Evolutionary conservation across 2,888 invertebrate genomes (phyloP).

Genomic region (Lepetodrilus schrolli): DNA sequence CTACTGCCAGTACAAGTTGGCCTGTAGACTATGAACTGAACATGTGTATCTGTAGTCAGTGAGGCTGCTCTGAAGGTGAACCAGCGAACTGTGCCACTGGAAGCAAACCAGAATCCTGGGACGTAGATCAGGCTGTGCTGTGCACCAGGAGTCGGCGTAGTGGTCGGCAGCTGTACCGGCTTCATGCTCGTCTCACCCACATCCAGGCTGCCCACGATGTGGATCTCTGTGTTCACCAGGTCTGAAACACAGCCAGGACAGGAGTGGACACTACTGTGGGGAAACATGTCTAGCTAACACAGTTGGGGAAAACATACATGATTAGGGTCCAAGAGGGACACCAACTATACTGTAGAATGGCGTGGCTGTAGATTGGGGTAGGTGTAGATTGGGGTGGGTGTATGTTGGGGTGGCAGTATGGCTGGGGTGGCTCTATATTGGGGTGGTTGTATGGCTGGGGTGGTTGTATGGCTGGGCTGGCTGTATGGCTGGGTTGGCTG

Average conservation of each 20-base stretch:
- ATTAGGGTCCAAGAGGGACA: too few species aligned
- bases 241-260: conserved; percentile 29
- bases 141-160: neutral
- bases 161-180: neutral
- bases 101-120: conserved; percentile 35
- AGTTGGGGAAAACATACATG: too few species aligned
- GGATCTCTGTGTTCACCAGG: conserved; percentile 31
- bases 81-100: conserved; percentile 19
- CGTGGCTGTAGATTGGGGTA: too few species aligned
- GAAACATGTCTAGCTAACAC: too few species aligned
- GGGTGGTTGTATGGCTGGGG: too few species aligned
- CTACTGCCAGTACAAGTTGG: conserved; percentile 42
- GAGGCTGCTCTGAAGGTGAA: conserved; percentile 42
- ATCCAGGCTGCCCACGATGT: conserved; percentile 31
- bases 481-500: too few species aligned
- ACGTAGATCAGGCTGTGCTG: conserved; percentile 22
- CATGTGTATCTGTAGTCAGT: conserved; percentile 2
- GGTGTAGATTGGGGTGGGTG: too few species aligned
- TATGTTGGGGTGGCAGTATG: too few species aligned
- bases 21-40: conserved; percentile 48
- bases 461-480: too few species aligned
- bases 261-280: too few species aligned
- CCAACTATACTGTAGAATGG: too few species aligned
- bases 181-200: neutral
- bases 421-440: too few species aligned